phyloP scores from a whole-genome alignment of 1,140 invertebrate species.

The Listronotus bonariensis region DNA sequence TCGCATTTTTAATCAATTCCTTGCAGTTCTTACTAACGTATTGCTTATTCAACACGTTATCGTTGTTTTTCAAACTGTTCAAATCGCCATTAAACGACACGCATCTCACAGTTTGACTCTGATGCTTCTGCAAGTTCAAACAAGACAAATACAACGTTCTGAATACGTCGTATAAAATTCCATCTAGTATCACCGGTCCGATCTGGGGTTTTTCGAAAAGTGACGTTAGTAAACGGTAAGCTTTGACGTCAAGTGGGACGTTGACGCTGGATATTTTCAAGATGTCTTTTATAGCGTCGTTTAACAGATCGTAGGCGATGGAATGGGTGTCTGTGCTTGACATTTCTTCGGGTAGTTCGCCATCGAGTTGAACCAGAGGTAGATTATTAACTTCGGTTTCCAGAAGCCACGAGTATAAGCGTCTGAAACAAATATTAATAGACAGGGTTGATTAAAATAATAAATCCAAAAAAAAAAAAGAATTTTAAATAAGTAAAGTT shows the following conservation, averaged over 20 bases:
- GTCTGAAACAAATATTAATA: constrained; percentile 57
- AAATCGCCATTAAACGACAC: constrained; percentile 54
- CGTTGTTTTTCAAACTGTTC: constrained; percentile 51
- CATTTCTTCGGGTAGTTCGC: constrained; percentile 54
- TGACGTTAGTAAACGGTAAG: constrained; percentile 85
- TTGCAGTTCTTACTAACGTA: constrained; percentile 53
- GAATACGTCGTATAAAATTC: constrained; percentile 85
- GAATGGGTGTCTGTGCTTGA: constrained; percentile 49
- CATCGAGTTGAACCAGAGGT: constrained; percentile 53
- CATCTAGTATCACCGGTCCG: constrained; percentile 81
- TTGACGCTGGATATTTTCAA: constrained; percentile 64
- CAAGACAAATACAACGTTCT: constrained; percentile 60
- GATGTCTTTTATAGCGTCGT: constrained; percentile 67
- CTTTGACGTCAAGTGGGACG: constrained; percentile 71
- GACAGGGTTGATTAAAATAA: too few species aligned
- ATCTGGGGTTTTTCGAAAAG: constrained; percentile 90
- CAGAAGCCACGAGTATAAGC: constrained; percentile 83
- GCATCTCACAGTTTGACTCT: constrained; percentile 45
- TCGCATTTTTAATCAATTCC: constrained; percentile 81
- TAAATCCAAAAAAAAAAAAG: too few species aligned
- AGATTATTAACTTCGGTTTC: constrained; percentile 71
- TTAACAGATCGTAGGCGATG: constrained; percentile 68
- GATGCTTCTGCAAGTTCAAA: constrained; percentile 51
- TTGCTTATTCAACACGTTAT: constrained; percentile 46
- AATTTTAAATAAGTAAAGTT: too few species aligned